A percentile compares a stretch with the other conserved stretches of the same genome.
Conservation (phyloP, 2,113 vertebrate genomes). For the Barnardius zonarius region DNA sequence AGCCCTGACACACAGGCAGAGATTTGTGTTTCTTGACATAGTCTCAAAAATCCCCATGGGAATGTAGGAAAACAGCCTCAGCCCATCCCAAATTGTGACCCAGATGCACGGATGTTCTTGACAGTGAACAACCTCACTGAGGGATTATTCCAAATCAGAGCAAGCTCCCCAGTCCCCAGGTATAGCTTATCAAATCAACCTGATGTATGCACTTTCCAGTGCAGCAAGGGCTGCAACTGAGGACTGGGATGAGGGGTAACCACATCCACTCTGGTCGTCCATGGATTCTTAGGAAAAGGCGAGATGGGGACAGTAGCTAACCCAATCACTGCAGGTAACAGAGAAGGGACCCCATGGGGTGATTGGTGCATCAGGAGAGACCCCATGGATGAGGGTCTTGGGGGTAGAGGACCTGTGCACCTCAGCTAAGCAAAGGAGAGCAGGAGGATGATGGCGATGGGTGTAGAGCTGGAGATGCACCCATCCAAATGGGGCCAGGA, state of each 20-base stretch:
- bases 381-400: accelerated
- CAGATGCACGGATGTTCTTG: neutral
- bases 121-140: accelerated
- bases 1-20: neutral
- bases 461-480: neutral
- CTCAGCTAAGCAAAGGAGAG: accelerated
- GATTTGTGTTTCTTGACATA: neutral
- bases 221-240: neutral
- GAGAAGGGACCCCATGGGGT: neutral
- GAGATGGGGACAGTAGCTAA: accelerated
- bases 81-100: neutral
- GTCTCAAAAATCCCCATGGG: neutral
- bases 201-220: neutral
- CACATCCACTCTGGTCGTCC: neutral
- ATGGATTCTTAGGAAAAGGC: accelerated
- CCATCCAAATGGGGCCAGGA: neutral
- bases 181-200: neutral
- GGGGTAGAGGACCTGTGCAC: neutral
- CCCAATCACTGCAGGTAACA: accelerated
- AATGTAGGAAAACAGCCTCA: neutral
- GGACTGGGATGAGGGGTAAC: neutral
- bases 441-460: neutral
- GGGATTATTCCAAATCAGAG: neutral
- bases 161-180: neutral
- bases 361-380: neutral